These are phyloP conservation scores for Andrena praecox DNA, from an alignment of 2,888 invertebrate species.

Conservation along the genomic window DNA sequence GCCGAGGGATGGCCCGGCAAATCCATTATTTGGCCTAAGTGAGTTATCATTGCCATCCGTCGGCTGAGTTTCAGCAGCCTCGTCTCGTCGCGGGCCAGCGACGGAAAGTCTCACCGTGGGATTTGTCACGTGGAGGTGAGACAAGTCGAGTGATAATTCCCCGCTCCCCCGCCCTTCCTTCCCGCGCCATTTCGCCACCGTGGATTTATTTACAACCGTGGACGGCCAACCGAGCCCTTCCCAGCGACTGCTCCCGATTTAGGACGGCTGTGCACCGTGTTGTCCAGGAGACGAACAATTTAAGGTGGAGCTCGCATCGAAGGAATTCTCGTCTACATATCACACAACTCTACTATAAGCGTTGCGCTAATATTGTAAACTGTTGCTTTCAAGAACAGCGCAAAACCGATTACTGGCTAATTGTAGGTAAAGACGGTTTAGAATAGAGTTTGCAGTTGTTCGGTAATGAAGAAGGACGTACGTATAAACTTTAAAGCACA, in stretches of 20 bases:
- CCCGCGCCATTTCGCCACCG: constrained; percentile 5
- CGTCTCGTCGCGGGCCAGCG: constrained; percentile 6
- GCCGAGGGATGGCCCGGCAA: constrained; percentile 29
- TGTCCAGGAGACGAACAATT: too few relatives aligned
- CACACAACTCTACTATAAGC: too few relatives aligned
- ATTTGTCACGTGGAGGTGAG: constrained; percentile 46
- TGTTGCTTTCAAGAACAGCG: too few relatives aligned
- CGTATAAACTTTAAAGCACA: too few relatives aligned
- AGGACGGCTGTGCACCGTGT: background rate
- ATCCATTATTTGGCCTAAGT: constrained; percentile 68
- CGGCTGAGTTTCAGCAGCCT: constrained; percentile 40
- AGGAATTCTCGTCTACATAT: too few relatives aligned
- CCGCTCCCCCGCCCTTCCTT: background rate
- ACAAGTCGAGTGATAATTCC: constrained; percentile 16
- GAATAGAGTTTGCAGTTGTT: too few relatives aligned
- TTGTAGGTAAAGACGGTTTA: too few relatives aligned
- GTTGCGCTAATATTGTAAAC: too few relatives aligned
- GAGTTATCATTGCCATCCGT: constrained; percentile 63
- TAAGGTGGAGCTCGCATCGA: too few relatives aligned
- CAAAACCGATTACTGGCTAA: too few relatives aligned
- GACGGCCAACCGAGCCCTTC: background rate
- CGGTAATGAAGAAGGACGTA: too few relatives aligned
- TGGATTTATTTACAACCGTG: constrained; percentile 12
- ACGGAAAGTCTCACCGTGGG: constrained; percentile 51
- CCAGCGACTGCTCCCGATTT: background rate